phyloP scores from a whole-genome alignment of 64 coral and sea anemone genomes.

The Porites lutea region DNA sequence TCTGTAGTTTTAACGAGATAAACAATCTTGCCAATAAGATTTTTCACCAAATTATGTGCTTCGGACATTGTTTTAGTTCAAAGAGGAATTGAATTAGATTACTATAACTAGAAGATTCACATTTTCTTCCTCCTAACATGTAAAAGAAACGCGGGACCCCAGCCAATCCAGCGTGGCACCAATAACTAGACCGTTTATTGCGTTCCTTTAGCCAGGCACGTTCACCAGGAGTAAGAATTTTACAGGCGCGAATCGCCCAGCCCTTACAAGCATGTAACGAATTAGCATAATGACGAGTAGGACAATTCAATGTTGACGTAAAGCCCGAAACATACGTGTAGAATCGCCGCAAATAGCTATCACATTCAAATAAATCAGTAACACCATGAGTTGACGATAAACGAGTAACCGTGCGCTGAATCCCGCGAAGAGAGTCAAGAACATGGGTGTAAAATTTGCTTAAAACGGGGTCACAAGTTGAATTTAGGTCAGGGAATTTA shows the following conservation, averaged over 20 bases:
- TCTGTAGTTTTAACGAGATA: not conserved
- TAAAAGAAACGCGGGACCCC: not conserved
- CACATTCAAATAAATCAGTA: conserved; percentile 55
- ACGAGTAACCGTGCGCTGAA: not conserved
- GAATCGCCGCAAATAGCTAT: conserved; percentile 34
- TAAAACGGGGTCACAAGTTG: not conserved
- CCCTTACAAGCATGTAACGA: conserved; percentile 30
- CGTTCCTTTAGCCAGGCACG: not conserved
- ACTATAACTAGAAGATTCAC: not conserved
- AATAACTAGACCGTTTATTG: not conserved
- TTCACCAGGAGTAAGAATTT: not conserved
- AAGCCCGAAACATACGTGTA: conserved; percentile 7
- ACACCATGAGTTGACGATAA: conserved; percentile 50
- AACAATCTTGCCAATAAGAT: not conserved
- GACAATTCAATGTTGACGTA: conserved; percentile 9
- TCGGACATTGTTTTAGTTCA: not conserved
- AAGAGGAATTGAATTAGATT: not conserved
- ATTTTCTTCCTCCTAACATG: not conserved
- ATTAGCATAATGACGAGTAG: conserved; percentile 31
- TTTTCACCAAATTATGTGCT: not conserved
- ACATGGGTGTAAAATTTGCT: not conserved
- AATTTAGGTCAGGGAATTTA: not conserved
- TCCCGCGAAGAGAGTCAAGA: not conserved
- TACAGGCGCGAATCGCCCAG: conserved; percentile 42
- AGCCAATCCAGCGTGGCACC: not conserved